A percentile compares a stretch with the other conserved stretches of the same genome.
These are phyloP conservation scores for Helicoverpa zea DNA, from an alignment of 1,140 invertebrate species.

Conservation along the genomic window DNA sequence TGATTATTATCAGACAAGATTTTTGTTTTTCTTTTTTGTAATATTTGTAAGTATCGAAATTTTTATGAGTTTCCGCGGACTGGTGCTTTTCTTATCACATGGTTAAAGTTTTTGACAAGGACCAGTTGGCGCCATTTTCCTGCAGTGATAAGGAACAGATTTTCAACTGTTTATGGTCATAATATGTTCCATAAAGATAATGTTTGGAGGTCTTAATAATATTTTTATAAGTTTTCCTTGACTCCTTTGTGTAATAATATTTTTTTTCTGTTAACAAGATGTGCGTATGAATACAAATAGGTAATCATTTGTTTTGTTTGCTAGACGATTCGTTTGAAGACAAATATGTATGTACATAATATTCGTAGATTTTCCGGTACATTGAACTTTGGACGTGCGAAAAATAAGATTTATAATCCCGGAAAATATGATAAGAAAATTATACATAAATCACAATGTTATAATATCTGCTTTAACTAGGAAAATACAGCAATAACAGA, in stretches of 20 bases:
- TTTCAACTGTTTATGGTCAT: conserved; percentile 8
- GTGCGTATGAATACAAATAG: neutral
- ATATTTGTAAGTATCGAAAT: no score
- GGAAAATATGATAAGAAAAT: neutral
- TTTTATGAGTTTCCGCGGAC: no score
- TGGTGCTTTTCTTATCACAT: no score
- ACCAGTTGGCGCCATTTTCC: neutral
- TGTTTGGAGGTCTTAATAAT: neutral
- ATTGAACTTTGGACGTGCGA: conserved; percentile 10
- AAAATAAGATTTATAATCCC: neutral
- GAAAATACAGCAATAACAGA: no score
- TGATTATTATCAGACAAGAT: no score
- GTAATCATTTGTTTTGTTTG: neutral
- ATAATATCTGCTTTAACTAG: no score
- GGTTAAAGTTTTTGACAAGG: no score
- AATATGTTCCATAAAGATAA: neutral
- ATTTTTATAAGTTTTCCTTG: conserved; percentile 3
- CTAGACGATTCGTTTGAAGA: neutral
- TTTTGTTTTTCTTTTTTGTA: no score
- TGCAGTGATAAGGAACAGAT: conserved; percentile 1
- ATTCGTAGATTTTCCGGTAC: neutral
- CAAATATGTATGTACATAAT: neutral
- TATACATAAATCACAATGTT: no score
- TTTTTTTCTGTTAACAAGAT: neutral
- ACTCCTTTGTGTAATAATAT: neutral